Percentiles rank a stretch among this genome's conserved stretches.
These are phyloP conservation scores for Nothura maculosa DNA, from an alignment of 2,797 vertebrate species.

Conservation along the genomic window DNA sequence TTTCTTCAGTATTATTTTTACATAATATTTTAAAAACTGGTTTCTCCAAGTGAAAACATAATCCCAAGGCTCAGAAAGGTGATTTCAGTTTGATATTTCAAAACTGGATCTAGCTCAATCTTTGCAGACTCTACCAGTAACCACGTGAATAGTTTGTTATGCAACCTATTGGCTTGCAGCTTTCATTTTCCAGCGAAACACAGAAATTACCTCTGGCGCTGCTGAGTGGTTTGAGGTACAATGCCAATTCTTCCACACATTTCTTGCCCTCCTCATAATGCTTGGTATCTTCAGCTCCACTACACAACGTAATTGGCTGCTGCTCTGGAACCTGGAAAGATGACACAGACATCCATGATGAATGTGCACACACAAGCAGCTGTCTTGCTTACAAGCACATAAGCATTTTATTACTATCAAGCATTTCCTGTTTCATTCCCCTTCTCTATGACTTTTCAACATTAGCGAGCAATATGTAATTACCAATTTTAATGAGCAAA, in stretches of 20 bases:
- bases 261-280: constrained; percentile 98
- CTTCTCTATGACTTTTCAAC: background rate
- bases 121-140: background rate
- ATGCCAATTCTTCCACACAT: constrained; percentile 97
- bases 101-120: background rate
- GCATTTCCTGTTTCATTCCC: background rate
- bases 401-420: background rate
- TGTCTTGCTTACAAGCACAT: background rate
- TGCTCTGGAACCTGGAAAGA: constrained; percentile 92
- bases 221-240: constrained; percentile 99
- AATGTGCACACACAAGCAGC: background rate
- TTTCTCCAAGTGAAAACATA: background rate
- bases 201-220: constrained; percentile 90
- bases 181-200: background rate
- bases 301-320: constrained; percentile 94
- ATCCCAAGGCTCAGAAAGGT: background rate
- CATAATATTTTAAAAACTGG: background rate
- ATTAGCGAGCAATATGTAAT: background rate
- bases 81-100: background rate
- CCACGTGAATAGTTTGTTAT: background rate
- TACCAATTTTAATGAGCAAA: background rate
- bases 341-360: background rate
- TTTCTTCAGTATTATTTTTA: background rate
- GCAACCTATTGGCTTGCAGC: background rate
- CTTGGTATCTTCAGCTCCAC: constrained; percentile 94